phyloP scores from a whole-genome alignment of 2,888 invertebrate genomes.

The Leptopterna dolabrata region DNA sequence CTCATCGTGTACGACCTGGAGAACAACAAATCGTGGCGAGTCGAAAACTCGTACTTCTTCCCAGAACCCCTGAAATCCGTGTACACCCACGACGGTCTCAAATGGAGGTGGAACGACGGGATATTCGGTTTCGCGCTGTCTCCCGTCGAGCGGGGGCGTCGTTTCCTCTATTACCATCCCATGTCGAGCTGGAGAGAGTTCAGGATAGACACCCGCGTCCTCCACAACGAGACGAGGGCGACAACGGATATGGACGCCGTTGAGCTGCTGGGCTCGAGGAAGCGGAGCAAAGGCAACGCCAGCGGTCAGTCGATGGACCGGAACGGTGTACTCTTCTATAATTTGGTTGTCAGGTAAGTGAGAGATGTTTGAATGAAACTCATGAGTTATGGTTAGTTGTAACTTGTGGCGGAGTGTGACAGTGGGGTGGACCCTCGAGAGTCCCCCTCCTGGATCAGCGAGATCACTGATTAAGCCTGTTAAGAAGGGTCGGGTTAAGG shows the following conservation, averaged over 20 bases:
- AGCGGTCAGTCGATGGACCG: conserved; percentile 80
- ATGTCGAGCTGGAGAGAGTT: conserved; percentile 83
- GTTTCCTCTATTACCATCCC: conserved; percentile 83
- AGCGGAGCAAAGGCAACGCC: conserved; percentile 69
- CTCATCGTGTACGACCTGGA: conserved; percentile 82
- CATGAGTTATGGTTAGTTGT: too few relatives aligned
- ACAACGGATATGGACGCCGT: conserved; percentile 65
- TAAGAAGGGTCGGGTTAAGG: too few relatives aligned
- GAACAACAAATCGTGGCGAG: conserved; percentile 78
- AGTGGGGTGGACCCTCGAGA: too few relatives aligned
- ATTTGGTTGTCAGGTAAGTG: conserved; percentile 71
- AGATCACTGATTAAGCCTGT: too few relatives aligned
- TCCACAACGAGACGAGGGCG: conserved; percentile 72
- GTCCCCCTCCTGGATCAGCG: too few relatives aligned
- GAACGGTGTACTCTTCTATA: conserved; percentile 81
- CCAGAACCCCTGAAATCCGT: conserved; percentile 69
- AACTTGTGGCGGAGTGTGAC: too few relatives aligned
- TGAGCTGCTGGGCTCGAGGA: conserved; percentile 62
- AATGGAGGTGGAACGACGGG: conserved; percentile 77
- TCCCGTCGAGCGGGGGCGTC: conserved; percentile 72
- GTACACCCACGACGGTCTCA: conserved; percentile 64
- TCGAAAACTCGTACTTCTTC: conserved; percentile 78
- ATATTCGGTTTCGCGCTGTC: conserved; percentile 80
- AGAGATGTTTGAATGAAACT: too few relatives aligned
- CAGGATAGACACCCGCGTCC: conserved; percentile 75